Evolutionary conservation across 1,140 invertebrate genomes (phyloP), one percentile per base, ranked within the genome.

Genomic region (Hycleus cichorii): DNA sequence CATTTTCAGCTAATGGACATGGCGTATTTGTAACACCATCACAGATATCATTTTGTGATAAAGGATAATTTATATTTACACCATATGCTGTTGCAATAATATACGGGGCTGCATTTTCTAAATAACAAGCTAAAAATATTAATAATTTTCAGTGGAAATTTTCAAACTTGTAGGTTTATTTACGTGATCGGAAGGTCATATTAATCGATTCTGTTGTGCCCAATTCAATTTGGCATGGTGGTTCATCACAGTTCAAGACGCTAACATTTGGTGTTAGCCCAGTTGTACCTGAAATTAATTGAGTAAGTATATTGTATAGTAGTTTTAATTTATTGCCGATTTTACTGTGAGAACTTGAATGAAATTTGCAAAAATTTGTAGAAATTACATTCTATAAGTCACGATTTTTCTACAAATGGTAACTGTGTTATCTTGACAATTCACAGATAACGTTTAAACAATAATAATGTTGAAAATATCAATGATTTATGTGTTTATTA

Each of bases 31-130:
- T 55, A 26, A 65, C 38, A 18, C 63, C 60, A 38, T 39, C 60
- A 27, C 63, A 65, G 8, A 44, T 60, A 60, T 65, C 51, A 27
- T 49, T 47, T 53, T 65, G 57, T 40, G 8, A 43, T 26, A 65
- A 48, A 9, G 57, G 57, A 49, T 65, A 65, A 11, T 45, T 40
- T 24, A 65, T 38, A 12, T 43, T 44, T 9, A 63, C 24, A 18
- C 63, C 60, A 46, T 58, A 43, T 42, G 42, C 50, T 11, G 38
- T 11, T 38, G 63, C 63, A 8, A 53, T 27, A 24, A 50, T 42
- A 46, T 51, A 54, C 25, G 63, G 63, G n/a, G 49, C 51, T 18
- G 63, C 24, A 9, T 58, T 11, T 18, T 54, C 44, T 38, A 54
- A 46, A 11, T 45, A 54, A 3, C 42, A 45, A 54, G 42, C 44